Evolutionary conservation across 2,888 invertebrate genomes (phyloP).

Genomic region (Zaprionus bogoriensis): DNA sequence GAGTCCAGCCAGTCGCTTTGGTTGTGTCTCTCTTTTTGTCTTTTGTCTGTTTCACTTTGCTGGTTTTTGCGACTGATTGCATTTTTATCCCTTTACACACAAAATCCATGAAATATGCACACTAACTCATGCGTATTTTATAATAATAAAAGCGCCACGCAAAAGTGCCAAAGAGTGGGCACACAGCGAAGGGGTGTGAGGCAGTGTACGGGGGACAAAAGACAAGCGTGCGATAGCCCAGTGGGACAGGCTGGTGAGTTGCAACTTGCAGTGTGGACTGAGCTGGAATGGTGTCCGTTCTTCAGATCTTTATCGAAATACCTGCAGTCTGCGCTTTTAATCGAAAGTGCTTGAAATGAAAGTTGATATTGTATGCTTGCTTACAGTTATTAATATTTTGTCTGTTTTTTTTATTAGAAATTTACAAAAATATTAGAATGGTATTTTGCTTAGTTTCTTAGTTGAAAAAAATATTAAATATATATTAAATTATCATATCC

Average conservation of each 20-base stretch:
- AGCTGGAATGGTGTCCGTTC: too few relatives aligned
- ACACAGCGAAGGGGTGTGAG: neutral
- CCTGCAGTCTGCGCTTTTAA: too few relatives aligned
- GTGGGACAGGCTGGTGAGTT: neutral
- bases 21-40: constrained; percentile 3
- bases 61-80: constrained; percentile 77
- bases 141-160: constrained; percentile 69
- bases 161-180: constrained; percentile 35
- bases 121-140: constrained; percentile 77
- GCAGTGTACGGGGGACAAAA: neutral
- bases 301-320: too few relatives aligned
- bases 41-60: constrained; percentile 71
- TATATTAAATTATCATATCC: too few relatives aligned
- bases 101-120: constrained; percentile 76
- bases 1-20: neutral
- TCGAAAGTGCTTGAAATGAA: too few relatives aligned
- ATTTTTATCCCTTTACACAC: constrained; percentile 76
- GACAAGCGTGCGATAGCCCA: neutral
- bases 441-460: too few relatives aligned
- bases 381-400: too few relatives aligned
- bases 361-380: too few relatives aligned
- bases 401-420: too few relatives aligned
- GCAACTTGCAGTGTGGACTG: neutral
- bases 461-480: too few relatives aligned
- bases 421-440: too few relatives aligned